A percentile compares a stretch with the other conserved stretches of the same genome.
phyloP scores from a whole-genome alignment of 2,888 invertebrate species.

The Geophilus truncorum region DNA sequence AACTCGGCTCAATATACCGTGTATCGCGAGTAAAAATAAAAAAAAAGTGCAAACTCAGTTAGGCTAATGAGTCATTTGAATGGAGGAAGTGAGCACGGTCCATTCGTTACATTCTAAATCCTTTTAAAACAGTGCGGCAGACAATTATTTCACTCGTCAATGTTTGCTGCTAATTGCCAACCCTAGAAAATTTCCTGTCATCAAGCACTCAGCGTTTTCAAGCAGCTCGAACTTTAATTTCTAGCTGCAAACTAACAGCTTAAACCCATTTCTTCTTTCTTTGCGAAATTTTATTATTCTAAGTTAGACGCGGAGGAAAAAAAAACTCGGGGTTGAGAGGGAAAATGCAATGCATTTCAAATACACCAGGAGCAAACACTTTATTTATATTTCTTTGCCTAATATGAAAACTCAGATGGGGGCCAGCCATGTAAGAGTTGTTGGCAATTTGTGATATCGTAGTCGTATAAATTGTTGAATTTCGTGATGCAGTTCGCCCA shows the following conservation, averaged over 20 bases:
- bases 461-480: background rate
- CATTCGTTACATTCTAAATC: background rate
- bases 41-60: background rate
- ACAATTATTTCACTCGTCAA: background rate
- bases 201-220: background rate
- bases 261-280: background rate
- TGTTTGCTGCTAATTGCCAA: background rate
- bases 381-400: constrained; percentile 11
- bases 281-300: background rate
- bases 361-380: background rate
- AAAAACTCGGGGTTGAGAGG: background rate
- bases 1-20: background rate
- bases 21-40: background rate
- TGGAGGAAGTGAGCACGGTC: background rate
- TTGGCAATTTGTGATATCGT: constrained; percentile 14
- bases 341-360: background rate
- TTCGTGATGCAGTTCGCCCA: too few species aligned
- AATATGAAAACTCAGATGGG: constrained; percentile 4
- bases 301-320: too few species aligned
- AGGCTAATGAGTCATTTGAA: background rate
- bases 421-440: background rate
- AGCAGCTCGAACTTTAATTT: too few species aligned
- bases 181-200: background rate
- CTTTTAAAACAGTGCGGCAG: background rate
- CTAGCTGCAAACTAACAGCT: too few species aligned